Base-by-base conservation (phyloP, 2,113 vertebrate species). In the Ia io region DNA sequence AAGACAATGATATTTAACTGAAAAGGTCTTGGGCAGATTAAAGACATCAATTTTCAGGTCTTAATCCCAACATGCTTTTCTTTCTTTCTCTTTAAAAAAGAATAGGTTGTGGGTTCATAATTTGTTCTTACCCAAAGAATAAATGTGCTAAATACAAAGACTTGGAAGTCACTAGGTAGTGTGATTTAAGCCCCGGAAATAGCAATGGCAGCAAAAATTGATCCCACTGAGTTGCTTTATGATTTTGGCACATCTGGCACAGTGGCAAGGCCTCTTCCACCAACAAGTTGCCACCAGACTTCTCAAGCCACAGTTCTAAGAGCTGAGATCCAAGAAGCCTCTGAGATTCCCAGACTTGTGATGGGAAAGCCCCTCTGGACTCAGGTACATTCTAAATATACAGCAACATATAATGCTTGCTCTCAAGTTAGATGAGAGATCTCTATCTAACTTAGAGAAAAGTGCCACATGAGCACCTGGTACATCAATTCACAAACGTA, bases 31-130 rank as follows among this genome's bases (percentile, higher is more conserved):
- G 76, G n/a, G 22, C 84, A 85, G 25, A 82, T 87, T 77, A 70
- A 94, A 96, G 35, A 47, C 35, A 82, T 59, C 37, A 51, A 67
- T 91, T 92, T 90, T 90, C 85, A 96, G 2, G n/a, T 91, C 74
- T 96, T 84, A 96, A 96, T 35, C 44, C 17, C 17, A 16, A 1
- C 4, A 44, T 0, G 16, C 23, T 37, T 65, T 59, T 42, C 16
- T 47, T 9, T 22, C 18, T 82, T 76, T 76, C 77, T 22, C 25
- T 78, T 95, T 88, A 63, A 79, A 63, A 59, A 97, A 92, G 28
- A 93, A 77, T 6, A 37, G 77, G 37, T 32, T 84, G 16, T 93
- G 67, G n/a, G 1, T 80, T 70, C 9, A 63, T 70, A 91, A 84
- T 91, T 53, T 85, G 23, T 91, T 86, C 71, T 71, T 67, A 37